phyloP scores from a whole-genome alignment of 2,888 invertebrate genomes.

The Aporophyla nigra region DNA sequence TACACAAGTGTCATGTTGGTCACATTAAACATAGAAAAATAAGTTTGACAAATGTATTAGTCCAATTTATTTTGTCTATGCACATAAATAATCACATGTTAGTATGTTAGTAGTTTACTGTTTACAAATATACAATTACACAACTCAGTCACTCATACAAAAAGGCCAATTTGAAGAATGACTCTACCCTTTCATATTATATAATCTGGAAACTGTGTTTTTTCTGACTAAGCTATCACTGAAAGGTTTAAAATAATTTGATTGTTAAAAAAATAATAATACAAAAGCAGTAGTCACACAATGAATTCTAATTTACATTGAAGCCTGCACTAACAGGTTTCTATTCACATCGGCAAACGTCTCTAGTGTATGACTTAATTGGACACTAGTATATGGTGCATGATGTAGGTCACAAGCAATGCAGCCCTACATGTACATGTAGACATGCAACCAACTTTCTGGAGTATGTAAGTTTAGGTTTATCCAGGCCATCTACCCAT shows the following conservation, averaged over 20 bases:
- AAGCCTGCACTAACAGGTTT: conserved; percentile 52
- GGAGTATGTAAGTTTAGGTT: conserved; percentile 23
- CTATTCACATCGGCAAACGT: conserved; percentile 59
- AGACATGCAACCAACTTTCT: conserved; percentile 35
- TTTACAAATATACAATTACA: conserved; percentile 23
- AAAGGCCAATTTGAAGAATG: background rate
- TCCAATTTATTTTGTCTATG: background rate
- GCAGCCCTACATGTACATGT: conserved; percentile 32
- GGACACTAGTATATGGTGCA: conserved; percentile 37
- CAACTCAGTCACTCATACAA: background rate
- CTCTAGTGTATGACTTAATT: conserved; percentile 63
- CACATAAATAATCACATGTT: conserved; percentile 20
- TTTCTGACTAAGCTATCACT: conserved; percentile 2
- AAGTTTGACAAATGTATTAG: background rate
- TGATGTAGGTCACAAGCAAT: conserved; percentile 63
- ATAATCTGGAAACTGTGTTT: conserved; percentile 1
- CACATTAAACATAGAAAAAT: background rate
- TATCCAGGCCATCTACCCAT: conserved; percentile 4
- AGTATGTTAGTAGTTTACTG: conserved; percentile 7
- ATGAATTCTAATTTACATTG: conserved; percentile 23
- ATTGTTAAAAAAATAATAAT: background rate
- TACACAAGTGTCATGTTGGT: conserved; percentile 31
- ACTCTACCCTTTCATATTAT: conserved; percentile 15
- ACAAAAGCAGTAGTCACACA: background rate
- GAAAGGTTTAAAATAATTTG: background rate